Conservation (phyloP, 2,113 vertebrate species). For the Microcebus jonahi region DNA sequence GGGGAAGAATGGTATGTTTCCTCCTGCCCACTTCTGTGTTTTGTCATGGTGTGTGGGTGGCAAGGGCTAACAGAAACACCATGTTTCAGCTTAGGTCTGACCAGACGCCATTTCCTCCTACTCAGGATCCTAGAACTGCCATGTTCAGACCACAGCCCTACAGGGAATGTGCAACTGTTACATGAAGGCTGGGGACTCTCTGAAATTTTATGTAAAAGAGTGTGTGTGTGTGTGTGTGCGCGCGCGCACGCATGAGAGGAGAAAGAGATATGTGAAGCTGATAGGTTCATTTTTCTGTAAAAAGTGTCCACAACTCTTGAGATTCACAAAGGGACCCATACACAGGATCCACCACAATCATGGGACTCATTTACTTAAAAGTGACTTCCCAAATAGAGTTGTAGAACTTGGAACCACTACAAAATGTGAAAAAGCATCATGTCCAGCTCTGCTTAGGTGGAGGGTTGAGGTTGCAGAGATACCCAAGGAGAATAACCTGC, state of each 20-base stretch:
- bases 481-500: neutral
- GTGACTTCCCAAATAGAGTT: neutral
- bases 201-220: neutral
- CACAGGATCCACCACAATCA: neutral
- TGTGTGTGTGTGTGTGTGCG: neutral
- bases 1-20: neutral
- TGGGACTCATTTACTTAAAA: neutral
- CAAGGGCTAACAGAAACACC: neutral
- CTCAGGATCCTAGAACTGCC: neutral
- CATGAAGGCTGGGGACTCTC: neutral
- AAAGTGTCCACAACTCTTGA: neutral
- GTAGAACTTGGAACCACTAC: neutral
- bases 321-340: neutral
- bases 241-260: no score
- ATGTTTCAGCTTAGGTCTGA: neutral
- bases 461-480: neutral
- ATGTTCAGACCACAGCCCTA: neutral
- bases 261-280: neutral
- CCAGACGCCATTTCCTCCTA: neutral
- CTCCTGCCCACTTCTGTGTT: neutral
- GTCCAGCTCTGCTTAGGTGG: neutral
- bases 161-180: neutral
- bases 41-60: neutral
- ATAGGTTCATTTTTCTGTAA: neutral
- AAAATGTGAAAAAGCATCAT: neutral